Base-by-base conservation (phyloP, 2,888 invertebrate species). In the Chrysopilus asiliformis region DNA sequence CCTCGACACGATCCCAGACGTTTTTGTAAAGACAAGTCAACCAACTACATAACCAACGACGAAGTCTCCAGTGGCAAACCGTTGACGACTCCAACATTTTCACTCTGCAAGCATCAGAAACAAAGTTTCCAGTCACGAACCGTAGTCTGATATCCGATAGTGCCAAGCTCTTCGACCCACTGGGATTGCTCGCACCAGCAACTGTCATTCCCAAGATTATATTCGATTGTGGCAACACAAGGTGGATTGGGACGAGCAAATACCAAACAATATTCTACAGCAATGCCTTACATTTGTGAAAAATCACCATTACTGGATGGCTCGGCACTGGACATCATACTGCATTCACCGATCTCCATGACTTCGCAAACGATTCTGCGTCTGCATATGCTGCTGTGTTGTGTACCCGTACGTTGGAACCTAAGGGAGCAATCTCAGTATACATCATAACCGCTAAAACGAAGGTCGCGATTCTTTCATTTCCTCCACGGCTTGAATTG, bases 401-500 rank as follows among this genome's bases (percentile, higher is more conserved):
- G 14, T 27, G 14, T n/a, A 27, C 14, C 14, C 6, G 27, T n/a
- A 27, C 14, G 7, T 7, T 13, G 27, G 14, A 27, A n/a, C 12
- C 7, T 27, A n/a, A 7, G n/a, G 12, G 14, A n/a, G 27, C n/a
- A 13, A 27, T 6, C 7, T 14, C 12, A 7, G 14, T 27, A 13
- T 8, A 13, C 27, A 27, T 27, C n/a, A 13, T 27, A 27, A 27
- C 2, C 12, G n/a, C 6, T 16, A 30, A 30, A 15, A 15, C 13
- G 8, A 30, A 30, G n/a, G 15, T 30, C 9, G n/a, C 15, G n/a
- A 15, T n/a, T 14, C 10, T 30, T 5, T 15, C 30, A 10, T n/a
- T n/a, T n/a, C n/a, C n/a, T n/a, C n/a, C n/a, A n/a, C n/a, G 30
- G 15, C 17, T 17, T 16, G 15, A 30, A 30, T 15, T 30, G n/a